Evolutionary conservation across 2,797 vertebrate genomes (phyloP), one percentile per base, ranked within the genome.

Genomic region (Buphagus erythrorhynchus): DNA sequence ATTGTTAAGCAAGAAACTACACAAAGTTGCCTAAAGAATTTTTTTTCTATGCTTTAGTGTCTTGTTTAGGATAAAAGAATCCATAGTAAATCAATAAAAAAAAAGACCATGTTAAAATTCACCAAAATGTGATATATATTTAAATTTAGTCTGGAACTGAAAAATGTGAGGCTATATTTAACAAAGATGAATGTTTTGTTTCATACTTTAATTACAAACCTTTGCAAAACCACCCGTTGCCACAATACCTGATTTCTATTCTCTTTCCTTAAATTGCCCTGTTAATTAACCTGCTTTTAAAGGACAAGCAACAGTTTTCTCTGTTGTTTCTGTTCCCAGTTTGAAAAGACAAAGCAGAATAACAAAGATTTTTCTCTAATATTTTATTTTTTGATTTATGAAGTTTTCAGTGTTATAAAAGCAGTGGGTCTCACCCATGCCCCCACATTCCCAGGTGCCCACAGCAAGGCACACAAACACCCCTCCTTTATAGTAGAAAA

Each of bases 111-210:
- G 51, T 72, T 84, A 59, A 93, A 94, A 81, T 80, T 83, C 58
- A 82, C 48, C 45, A 35, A 42, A 81, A 29, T 29, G 42, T n/a
- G 22, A 67, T 62, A 58, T 63, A 21, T 73, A 71, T 61, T 86
- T 89, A 78, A 92, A 38, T n/a, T 62, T 21, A 33, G 42, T 40
- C 61, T 74, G 26, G 16, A 57, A 95, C 38, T 69, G 36, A 83
- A 96, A 88, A 85, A 43, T 49, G 11, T 40, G 22, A 89, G 48
- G 75, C 77, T 86, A 78, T 80, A 65, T 96, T 86, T 89, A 59
- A 86, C 19, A 72, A 75, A 91, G 48, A 76, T 67, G 21, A 58
- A 88, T 51, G 13, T 35, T 95, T 94, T 65, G 16, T 74, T 66
- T 84, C n/a, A 59, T 69, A 54, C 12, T 57, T 51, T 86, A 81